A percentile compares a stretch with the other conserved stretches of the same genome.
phyloP scores from a whole-genome alignment of 1,140 invertebrate genomes.

The Zaprionus davidi region DNA sequence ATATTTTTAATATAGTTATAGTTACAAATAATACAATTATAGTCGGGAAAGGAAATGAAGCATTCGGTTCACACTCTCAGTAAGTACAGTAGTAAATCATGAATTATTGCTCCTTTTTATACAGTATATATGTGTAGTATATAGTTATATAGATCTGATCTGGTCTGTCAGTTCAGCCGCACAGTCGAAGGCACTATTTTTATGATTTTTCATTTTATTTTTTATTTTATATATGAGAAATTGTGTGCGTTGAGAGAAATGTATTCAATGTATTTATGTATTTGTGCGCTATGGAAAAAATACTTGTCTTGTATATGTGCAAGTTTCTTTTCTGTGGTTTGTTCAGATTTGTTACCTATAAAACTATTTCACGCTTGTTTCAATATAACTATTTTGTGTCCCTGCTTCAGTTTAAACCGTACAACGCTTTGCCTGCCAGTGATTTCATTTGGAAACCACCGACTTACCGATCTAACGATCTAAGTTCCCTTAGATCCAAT shows the following conservation, averaged over 20 bases:
- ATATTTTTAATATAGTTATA: slow-evolving; percentile 17
- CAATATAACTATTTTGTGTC: slow-evolving; percentile 71
- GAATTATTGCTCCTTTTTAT: slow-evolving; percentile 31
- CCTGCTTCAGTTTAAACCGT: slow-evolving; percentile 70
- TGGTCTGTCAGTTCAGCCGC: slow-evolving; percentile 18
- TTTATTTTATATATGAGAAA: slow-evolving; percentile 13
- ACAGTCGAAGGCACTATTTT: slow-evolving; percentile 79
- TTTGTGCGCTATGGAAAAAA: slow-evolving; percentile 35
- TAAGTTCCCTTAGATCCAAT: slow-evolving; percentile 17
- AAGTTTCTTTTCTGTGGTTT: slow-evolving; percentile 33
- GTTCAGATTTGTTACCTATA: slow-evolving; percentile 29
- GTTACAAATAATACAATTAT: slow-evolving; percentile 42
- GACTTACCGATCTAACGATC: not conserved
- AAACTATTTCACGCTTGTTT: slow-evolving; percentile 59
- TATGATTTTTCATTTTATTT: slow-evolving; percentile 16
- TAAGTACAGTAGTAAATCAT: slow-evolving; percentile 13
- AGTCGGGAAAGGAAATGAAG: slow-evolving; percentile 29
- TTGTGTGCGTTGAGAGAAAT: slow-evolving; percentile 24
- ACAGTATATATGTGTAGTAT: slow-evolving; percentile 3
- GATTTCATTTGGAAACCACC: not conserved
- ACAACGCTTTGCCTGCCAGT: slow-evolving; percentile 36
- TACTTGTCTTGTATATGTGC: not conserved
- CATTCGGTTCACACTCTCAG: slow-evolving; percentile 30
- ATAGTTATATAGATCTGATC: slow-evolving; percentile 29
- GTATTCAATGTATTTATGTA: slow-evolving; percentile 27